These are phyloP conservation scores for Isaurus tuberculatus DNA, from an alignment of 92 coral and sea anemone species.

Conservation along the genomic window DNA sequence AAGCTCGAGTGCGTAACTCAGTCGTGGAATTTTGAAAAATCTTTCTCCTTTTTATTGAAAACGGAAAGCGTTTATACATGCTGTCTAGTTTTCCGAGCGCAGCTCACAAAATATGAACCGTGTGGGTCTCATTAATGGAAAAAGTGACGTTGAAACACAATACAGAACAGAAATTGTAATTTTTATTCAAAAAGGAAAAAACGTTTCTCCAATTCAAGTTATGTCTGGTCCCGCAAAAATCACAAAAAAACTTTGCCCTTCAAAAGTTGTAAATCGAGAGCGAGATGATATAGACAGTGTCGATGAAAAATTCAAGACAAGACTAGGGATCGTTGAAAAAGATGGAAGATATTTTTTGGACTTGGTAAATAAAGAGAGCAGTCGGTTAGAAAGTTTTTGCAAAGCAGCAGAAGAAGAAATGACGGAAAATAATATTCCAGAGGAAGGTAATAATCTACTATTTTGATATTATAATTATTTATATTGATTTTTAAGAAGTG, in stretches of 20 bases:
- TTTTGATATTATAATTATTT: slow-evolving; percentile 12
- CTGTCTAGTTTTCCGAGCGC: not conserved
- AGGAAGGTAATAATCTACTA: slow-evolving; percentile 70
- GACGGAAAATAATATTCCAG: slow-evolving; percentile 76
- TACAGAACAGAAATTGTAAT: slow-evolving; percentile 88
- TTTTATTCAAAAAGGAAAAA: slow-evolving; percentile 76
- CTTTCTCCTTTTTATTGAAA: not conserved
- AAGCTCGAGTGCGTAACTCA: not conserved
- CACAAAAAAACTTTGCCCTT: slow-evolving; percentile 77
- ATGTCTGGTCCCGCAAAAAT: slow-evolving; percentile 59
- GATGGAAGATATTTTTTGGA: slow-evolving; percentile 89
- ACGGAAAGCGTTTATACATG: slow-evolving; percentile 6
- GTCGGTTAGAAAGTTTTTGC: slow-evolving; percentile 74
- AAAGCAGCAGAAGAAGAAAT: slow-evolving; percentile 78
- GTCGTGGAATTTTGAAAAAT: not conserved
- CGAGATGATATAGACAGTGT: slow-evolving; percentile 51
- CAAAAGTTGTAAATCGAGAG: slow-evolving; percentile 56
- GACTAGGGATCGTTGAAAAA: slow-evolving; percentile 69
- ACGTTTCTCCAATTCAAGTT: slow-evolving; percentile 77
- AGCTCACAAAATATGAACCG: slow-evolving; percentile 55
- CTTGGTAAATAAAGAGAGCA: slow-evolving; percentile 78
- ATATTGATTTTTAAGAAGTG: slow-evolving; percentile 8
- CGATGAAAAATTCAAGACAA: slow-evolving; percentile 82
- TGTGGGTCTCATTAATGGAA: slow-evolving; percentile 70
- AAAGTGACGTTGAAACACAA: slow-evolving; percentile 1